These are phyloP conservation scores for Clupea harengus DNA, from an alignment of 2,113 vertebrate species.

Conservation along the genomic window DNA sequence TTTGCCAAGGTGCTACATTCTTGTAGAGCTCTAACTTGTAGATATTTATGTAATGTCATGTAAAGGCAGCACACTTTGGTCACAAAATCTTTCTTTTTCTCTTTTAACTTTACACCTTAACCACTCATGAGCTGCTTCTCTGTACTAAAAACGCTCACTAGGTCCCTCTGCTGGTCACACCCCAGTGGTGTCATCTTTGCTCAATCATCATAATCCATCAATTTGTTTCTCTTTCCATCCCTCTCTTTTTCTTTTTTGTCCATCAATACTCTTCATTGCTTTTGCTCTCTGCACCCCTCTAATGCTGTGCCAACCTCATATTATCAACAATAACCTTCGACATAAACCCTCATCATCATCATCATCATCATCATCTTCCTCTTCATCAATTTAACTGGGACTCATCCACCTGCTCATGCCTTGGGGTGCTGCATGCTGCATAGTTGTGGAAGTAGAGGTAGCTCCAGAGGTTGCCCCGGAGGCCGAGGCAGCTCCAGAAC, in stretches of 20 bases:
- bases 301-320: neutral
- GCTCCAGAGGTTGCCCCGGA: conserved; percentile 66
- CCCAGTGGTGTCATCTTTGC: neutral
- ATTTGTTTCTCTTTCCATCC: conserved; percentile 34
- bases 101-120: conserved; percentile 3
- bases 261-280: conserved; percentile 25
- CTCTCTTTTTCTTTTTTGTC: conserved; percentile 24
- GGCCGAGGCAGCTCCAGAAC: neutral
- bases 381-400: neutral
- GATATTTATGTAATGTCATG: neutral
- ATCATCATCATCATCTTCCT: neutral
- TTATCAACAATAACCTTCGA: neutral
- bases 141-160: neutral
- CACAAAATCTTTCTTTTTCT: neutral
- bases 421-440: conserved; percentile 59
- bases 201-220: conserved; percentile 1
- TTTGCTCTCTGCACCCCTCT: conserved; percentile 57
- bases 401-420: neutral
- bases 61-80: neutral
- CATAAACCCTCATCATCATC: conserved; percentile 41
- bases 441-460: conserved; percentile 73
- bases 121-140: neutral
- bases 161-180: neutral
- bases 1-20: neutral
- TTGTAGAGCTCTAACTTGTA: neutral